phyloP scores from a whole-genome alignment of 2,797 vertebrate species.

The Pseudochaenichthys georgianus region DNA sequence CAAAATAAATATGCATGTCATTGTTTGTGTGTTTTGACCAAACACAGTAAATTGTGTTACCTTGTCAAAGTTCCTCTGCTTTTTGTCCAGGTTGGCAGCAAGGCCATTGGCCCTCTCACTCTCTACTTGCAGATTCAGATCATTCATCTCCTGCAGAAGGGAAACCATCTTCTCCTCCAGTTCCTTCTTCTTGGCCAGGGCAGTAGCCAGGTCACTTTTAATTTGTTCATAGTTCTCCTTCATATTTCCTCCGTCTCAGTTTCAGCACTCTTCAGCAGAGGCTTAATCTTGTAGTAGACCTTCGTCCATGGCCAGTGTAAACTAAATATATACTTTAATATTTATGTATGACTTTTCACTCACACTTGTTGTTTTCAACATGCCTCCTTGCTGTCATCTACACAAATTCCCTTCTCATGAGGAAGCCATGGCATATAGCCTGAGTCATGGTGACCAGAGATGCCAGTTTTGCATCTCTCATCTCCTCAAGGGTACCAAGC shows the following conservation, averaged over 20 bases:
- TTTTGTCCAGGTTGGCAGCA: constrained; percentile 85
- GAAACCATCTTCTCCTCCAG: constrained; percentile 92
- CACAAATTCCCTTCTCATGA: constrained; percentile 88
- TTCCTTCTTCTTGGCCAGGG: constrained; percentile 90
- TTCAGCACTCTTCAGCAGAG: constrained; percentile 90
- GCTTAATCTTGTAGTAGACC: constrained; percentile 95
- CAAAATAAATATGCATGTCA: not conserved
- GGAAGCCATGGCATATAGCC: constrained; percentile 83
- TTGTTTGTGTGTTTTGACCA: not conserved
- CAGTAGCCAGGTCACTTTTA: constrained; percentile 84
- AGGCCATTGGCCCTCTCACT: constrained; percentile 86
- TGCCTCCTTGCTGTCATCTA: constrained; percentile 88
- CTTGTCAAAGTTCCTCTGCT: constrained; percentile 89
- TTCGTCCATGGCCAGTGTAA: constrained; percentile 94
- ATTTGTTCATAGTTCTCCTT: constrained; percentile 85
- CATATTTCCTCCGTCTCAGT: constrained; percentile 91
- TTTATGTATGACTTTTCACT: too few species aligned
- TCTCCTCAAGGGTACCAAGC: constrained; percentile 88
- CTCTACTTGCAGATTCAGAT: constrained; percentile 90
- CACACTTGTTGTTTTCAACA: not conserved
- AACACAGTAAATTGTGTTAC: constrained; percentile 14
- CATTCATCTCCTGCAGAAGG: constrained; percentile 91
- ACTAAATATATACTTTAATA: too few species aligned
- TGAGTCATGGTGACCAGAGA: constrained; percentile 86
- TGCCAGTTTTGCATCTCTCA: constrained; percentile 89